Evolutionary conservation across 2,888 invertebrate genomes (phyloP).

Genomic region (Hipparchia semele): DNA sequence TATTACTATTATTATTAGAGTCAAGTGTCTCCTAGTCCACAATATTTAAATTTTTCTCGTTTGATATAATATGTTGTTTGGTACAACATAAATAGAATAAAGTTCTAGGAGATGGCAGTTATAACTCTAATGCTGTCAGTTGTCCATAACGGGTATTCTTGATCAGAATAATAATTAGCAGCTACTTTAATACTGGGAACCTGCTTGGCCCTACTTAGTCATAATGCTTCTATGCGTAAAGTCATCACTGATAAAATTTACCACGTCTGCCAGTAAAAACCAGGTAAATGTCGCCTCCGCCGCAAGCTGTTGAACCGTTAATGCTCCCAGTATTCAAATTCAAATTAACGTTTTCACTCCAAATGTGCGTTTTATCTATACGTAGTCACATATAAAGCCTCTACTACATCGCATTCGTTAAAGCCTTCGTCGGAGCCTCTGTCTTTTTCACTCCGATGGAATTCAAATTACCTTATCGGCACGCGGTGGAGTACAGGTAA

Average conservation of each 20-base stretch:
- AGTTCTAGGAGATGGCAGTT: background rate
- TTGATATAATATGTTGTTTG: too few species aligned
- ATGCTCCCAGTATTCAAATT: slow-evolving; percentile 57
- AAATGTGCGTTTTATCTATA: slow-evolving; percentile 51
- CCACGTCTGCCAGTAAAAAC: background rate
- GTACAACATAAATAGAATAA: too few species aligned
- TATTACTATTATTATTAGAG: too few species aligned
- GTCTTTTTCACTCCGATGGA: slow-evolving; percentile 78
- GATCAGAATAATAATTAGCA: slow-evolving; percentile 8
- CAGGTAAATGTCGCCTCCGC: slow-evolving; percentile 19
- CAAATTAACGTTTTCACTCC: slow-evolving; percentile 66
- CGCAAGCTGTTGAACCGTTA: slow-evolving; percentile 42
- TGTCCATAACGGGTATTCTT: slow-evolving; percentile 7
- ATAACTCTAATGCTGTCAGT: background rate
- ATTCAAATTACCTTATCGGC: slow-evolving; percentile 80
- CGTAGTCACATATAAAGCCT: slow-evolving; percentile 34
- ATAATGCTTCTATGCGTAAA: background rate
- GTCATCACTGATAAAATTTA: background rate
- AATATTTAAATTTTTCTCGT: too few species aligned
- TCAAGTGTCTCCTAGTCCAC: too few species aligned
- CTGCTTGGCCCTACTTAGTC: background rate
- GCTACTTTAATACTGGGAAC: background rate
- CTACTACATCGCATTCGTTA: slow-evolving; percentile 46
- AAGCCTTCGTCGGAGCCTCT: slow-evolving; percentile 64
- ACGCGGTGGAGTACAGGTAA: slow-evolving; percentile 73